Conservation (phyloP, 2,888 invertebrate genomes). For the Ceraclea dissimilis region DNA sequence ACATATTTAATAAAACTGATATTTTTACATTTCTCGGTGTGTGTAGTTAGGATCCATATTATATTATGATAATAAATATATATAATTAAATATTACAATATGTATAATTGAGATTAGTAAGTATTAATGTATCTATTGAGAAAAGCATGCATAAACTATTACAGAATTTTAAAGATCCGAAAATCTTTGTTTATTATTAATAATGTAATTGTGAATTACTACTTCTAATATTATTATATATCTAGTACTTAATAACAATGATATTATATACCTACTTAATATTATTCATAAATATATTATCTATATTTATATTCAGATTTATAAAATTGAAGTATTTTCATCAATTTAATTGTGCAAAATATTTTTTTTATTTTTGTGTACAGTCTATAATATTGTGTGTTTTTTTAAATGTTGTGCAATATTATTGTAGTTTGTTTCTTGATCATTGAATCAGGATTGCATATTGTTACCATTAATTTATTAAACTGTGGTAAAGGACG, state of each 20-base stretch:
- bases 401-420: too few relatives aligned
- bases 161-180: constrained; percentile 3
- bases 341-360: neutral
- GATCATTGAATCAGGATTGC: too few relatives aligned
- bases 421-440: too few relatives aligned
- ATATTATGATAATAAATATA: neutral
- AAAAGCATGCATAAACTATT: neutral
- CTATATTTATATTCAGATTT: constrained; percentile 1
- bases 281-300: neutral
- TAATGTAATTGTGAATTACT: neutral
- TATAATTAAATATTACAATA: neutral
- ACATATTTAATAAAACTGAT: constrained; percentile 27
- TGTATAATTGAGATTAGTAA: neutral
- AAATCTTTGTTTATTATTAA: neutral
- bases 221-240: neutral
- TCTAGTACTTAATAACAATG: neutral
- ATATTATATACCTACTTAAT: too few relatives aligned
- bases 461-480: too few relatives aligned
- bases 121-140: neutral
- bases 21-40: constrained; percentile 27
- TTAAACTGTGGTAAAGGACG: too few relatives aligned
- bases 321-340: neutral
- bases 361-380: neutral
- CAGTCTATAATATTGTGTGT: too few relatives aligned
- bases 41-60: constrained; percentile 21